Evolutionary conservation across 2,888 invertebrate species (phyloP), one percentile per base, ranked within the genome.

Genomic region (Entomobrya multifasciata): DNA sequence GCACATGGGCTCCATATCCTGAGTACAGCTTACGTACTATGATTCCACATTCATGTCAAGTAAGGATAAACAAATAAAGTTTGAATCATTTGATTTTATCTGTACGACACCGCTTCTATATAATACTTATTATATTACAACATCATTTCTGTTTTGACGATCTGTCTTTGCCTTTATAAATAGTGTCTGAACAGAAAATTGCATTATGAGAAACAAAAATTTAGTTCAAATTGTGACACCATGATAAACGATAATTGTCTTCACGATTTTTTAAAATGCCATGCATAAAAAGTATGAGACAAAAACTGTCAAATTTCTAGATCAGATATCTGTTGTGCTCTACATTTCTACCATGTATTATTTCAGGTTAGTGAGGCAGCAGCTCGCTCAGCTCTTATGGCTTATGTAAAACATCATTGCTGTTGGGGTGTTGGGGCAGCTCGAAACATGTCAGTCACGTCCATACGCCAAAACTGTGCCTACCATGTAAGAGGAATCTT

Each of bases 341-440:
- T 36, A 36, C 4, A 36, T 36, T 36, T 36, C n/a, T 36, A 8
- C 62, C 30, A 25, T 25, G 10, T 20, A 36, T 72, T 74, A 70
- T 79, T 77, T 65, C 70, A 89, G 90, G 88, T 90, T 87, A 90
- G 91, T 82, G 87, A 91, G 62, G 47, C 90, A 15, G 87, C 93
- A 79, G 94, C 93, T 0, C 91, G 93, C 80, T 92, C 93, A 47
- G 93, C 93, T 0, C 91, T 94, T 25, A 88, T 93, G 44, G 90
- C 92, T 17, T 92, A 92, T 90, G 93, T 93, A n/a, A 92, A 92
- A 30, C 92, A 93, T 62, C 92, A 93, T 90, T 94, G 93, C 90
- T 94, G 94, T 91, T 94, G 93, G 92, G 94, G 94, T 13, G 92
- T 92, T 78, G 92, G 92, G 8, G 93, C 94, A 13, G 94, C 93